A percentile compares a stretch with the other conserved stretches of the same genome.
These are phyloP conservation scores for Iselma pallidipennis DNA, from an alignment of 2,888 invertebrate genomes.

Conservation along the genomic window DNA sequence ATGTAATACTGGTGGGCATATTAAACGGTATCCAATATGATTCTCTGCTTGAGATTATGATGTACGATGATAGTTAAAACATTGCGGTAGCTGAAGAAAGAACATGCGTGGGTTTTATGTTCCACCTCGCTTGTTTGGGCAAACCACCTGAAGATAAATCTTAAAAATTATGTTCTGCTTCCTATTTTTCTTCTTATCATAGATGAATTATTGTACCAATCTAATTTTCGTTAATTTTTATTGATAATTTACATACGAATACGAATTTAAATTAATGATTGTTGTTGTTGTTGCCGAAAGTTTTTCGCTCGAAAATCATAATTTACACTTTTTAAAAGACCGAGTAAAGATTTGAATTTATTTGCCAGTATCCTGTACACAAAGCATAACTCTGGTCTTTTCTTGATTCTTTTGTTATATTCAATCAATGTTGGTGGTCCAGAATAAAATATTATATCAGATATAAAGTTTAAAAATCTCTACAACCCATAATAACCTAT, in stretches of 20 bases:
- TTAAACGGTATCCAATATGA: constrained; percentile 43
- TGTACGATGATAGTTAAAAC: constrained; percentile 45
- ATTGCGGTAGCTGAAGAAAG: constrained; percentile 45
- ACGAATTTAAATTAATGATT: no score
- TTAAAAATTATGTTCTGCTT: constrained; percentile 16
- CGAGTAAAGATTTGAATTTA: background rate
- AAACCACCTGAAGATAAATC: constrained; percentile 41
- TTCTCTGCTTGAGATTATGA: constrained; percentile 46
- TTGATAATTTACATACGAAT: no score
- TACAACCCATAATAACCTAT: constrained; percentile 48
- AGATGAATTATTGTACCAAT: constrained; percentile 12
- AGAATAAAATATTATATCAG: constrained; percentile 51
- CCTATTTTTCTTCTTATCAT: constrained; percentile 13
- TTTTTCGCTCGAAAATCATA: no score
- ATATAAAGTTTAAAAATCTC: constrained; percentile 47
- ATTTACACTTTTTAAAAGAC: background rate
- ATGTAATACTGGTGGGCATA: constrained; percentile 42
- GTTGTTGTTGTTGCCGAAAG: no score
- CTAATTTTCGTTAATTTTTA: constrained; percentile 9
- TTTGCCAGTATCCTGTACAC: background rate
- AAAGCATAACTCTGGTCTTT: constrained; percentile 1
- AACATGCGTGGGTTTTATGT: constrained; percentile 45
- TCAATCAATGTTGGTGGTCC: constrained; percentile 49
- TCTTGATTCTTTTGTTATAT: constrained; percentile 24
- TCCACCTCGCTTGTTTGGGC: constrained; percentile 45